These are phyloP conservation scores for Aleiodes leptofemur DNA, from an alignment of 2,888 invertebrate species.

Conservation along the genomic window DNA sequence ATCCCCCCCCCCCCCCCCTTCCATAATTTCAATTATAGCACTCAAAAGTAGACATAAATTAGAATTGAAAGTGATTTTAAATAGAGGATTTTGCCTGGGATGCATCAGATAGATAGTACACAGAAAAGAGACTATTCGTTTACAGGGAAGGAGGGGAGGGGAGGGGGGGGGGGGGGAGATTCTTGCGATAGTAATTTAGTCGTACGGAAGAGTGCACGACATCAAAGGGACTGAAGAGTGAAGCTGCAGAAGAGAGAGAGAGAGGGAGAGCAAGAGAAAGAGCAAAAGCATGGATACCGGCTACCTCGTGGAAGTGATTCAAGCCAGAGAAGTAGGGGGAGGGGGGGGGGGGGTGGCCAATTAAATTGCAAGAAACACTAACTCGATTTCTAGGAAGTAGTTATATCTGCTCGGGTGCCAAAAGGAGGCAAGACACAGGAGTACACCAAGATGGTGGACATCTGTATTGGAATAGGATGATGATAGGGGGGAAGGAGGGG, in stretches of 20 bases:
- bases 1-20: background rate
- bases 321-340: conserved; percentile 44
- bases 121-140: conserved; percentile 42
- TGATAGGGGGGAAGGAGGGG: background rate
- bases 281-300: conserved; percentile 30
- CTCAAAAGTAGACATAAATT: conserved; percentile 25
- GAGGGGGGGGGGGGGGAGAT: conserved; percentile 33
- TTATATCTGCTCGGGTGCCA: conserved; percentile 50
- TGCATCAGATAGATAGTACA: conserved; percentile 36
- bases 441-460: conserved; percentile 16
- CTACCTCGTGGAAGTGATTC: conserved; percentile 43
- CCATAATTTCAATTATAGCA: conserved; percentile 12
- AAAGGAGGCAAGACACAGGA: background rate
- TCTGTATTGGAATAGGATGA: conserved; percentile 16
- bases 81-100: conserved; percentile 33
- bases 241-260: conserved; percentile 32
- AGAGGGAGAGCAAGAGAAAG: too few species aligned
- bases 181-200: conserved; percentile 55
- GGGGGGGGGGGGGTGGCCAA: conserved; percentile 51
- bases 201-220: conserved; percentile 54
- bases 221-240: conserved; percentile 52
- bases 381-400: conserved; percentile 55
- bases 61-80: conserved; percentile 30
- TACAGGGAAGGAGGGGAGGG: conserved; percentile 9
- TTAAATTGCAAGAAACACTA: conserved; percentile 58